Conservation (phyloP, 1,140 invertebrate genomes). For the Drosophila saltans region DNA sequence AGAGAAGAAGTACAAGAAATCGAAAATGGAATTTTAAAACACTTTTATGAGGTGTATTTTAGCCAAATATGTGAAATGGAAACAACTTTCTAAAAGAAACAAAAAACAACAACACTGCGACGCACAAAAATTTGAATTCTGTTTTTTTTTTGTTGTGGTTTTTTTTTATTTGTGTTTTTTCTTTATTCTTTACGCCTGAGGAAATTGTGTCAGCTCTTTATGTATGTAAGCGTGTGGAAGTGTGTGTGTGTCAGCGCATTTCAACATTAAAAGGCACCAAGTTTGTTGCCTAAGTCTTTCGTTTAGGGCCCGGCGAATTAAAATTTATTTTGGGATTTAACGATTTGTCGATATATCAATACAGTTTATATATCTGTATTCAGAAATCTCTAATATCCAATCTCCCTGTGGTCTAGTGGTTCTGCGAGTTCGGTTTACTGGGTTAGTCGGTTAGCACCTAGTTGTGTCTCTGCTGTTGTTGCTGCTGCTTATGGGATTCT, state of each 20-base stretch:
- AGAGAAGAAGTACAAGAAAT: slow-evolving; percentile 43
- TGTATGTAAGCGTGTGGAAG: slow-evolving; percentile 33
- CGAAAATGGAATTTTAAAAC: slow-evolving; percentile 76
- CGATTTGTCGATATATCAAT: slow-evolving; percentile 30
- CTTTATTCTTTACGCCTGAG: slow-evolving; percentile 77
- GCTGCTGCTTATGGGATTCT: slow-evolving; percentile 60
- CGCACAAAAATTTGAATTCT: slow-evolving; percentile 77
- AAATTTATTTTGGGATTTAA: slow-evolving; percentile 30
- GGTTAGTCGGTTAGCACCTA: slow-evolving; percentile 77
- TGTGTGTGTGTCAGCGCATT: slow-evolving; percentile 35
- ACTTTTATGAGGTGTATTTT: slow-evolving; percentile 52
- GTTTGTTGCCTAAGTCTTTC: slow-evolving; percentile 74
- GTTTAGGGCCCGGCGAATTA: slow-evolving; percentile 70
- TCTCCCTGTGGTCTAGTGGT: slow-evolving; percentile 56
- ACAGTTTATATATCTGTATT: slow-evolving; percentile 12
- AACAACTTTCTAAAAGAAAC: slow-evolving; percentile 78
- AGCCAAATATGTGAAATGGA: slow-evolving; percentile 81
- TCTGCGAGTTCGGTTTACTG: slow-evolving; percentile 76
- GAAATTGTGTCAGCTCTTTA: slow-evolving; percentile 76
- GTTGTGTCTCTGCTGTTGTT: slow-evolving; percentile 45
- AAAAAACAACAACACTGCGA: slow-evolving; percentile 51
- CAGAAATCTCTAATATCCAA: slow-evolving; percentile 1
- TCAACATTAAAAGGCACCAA: slow-evolving; percentile 26
- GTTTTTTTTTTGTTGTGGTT: background rate
- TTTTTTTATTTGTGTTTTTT: slow-evolving; percentile 44